Base-by-base conservation (phyloP, 2,888 invertebrate species). In the Mechanitis mazaeus region DNA sequence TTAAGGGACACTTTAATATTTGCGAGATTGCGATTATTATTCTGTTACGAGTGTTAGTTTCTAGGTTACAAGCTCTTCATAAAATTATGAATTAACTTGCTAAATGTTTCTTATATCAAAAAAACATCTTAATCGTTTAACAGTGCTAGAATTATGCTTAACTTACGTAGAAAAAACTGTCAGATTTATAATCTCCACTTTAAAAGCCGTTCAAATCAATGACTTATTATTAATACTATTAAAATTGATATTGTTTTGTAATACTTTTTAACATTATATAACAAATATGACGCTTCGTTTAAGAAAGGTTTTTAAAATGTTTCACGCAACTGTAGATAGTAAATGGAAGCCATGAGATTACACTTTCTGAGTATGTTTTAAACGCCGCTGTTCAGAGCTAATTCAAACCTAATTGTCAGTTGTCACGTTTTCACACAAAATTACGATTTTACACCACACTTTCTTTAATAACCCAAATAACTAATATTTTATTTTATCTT, bases 261-360 rank as follows among this genome's bases (percentile, higher is more conserved):
- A 20, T 20, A 20, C 20, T 20, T 20, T 20, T 20, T 20, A 20
- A 20, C 20, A 20, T 20, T 20, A 20, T 20, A 20, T 20, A 20
- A 20, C 20, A 20, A 20, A 20, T 20, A 20, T 20, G 20, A 20
- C 20, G 20, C 20, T 20, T 20, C 20, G 20, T 20, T 20, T 20
- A 20, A 20, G 20, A 20, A 20, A 20, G 20, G 20, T 20, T 20
- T 20, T 46, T 58, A 59, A 50, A 50, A 58, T 54, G 62, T 62
- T 64, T 50, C n/a, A 45, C 45, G 58, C 62, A 45, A 20, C 64
- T 47, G 33, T 20, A n/a, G 42, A 33, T 59, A 55, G 56, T 64
- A 66, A 89, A 89, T 88, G 87, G 87, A 88, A 77, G 72, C 77
- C 72, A 87, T 90, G 89, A 90, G 84, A 88, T 77, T 85, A 82